These are phyloP conservation scores for Motacilla tschutschensis DNA, from an alignment of 2,113 vertebrate genomes.

Conservation along the genomic window DNA sequence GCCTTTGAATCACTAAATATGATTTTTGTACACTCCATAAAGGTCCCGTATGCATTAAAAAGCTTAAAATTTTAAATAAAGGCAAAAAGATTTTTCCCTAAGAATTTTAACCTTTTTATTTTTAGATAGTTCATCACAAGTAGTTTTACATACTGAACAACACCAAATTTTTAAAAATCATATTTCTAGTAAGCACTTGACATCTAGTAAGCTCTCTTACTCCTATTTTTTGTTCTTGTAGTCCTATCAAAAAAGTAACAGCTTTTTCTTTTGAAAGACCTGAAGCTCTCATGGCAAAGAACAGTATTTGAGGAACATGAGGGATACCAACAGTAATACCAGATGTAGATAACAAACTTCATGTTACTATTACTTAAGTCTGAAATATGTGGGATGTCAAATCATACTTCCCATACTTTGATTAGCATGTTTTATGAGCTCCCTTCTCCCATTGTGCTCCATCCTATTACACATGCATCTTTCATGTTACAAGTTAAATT, in stretches of 20 bases:
- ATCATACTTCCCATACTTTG: slow-evolving; percentile 54
- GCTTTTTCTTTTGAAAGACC: slow-evolving; percentile 46
- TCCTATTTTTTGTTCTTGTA: slow-evolving; percentile 61
- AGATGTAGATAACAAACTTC: slow-evolving; percentile 56
- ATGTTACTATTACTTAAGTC: slow-evolving; percentile 42
- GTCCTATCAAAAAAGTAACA: slow-evolving; percentile 39
- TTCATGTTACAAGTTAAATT: slow-evolving; percentile 59
- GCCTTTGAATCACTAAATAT: slow-evolving; percentile 50
- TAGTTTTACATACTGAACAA: slow-evolving; percentile 55
- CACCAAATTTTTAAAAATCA: slow-evolving; percentile 56
- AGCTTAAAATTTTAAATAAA: slow-evolving; percentile 63
- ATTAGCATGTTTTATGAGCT: slow-evolving; percentile 53
- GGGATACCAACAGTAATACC: slow-evolving; percentile 52
- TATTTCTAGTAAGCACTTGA: slow-evolving; percentile 65
- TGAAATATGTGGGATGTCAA: slow-evolving; percentile 44
- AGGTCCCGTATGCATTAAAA: slow-evolving; percentile 33
- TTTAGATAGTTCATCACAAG: slow-evolving; percentile 61
- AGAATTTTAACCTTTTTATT: slow-evolving; percentile 69
- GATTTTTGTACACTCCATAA: slow-evolving; percentile 56
- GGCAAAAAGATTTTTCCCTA: slow-evolving; percentile 36
- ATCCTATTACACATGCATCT: slow-evolving; percentile 58
- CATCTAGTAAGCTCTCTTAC: slow-evolving; percentile 57
- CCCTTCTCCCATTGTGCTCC: slow-evolving; percentile 40
- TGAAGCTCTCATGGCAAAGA: slow-evolving; percentile 35
- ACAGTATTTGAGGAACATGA: slow-evolving; percentile 35